Evolutionary conservation across 2,113 vertebrate genomes (phyloP).

Genomic region (Gopherus flavomarginatus): DNA sequence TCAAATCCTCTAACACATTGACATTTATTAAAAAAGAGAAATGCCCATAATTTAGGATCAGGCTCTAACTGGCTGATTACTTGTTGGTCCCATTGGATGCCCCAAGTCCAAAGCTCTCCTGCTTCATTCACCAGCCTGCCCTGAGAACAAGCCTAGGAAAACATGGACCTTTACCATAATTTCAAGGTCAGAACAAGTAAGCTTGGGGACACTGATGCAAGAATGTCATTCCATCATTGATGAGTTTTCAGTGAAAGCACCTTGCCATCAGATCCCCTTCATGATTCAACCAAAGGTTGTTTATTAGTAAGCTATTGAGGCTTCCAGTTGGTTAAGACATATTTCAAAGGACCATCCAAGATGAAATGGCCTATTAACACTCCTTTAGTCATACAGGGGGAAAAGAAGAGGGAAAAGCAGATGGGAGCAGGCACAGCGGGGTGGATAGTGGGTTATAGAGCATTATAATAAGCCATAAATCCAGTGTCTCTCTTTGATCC

Average conservation of each 20-base stretch:
- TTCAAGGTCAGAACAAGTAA: neutral
- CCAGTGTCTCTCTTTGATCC: neutral
- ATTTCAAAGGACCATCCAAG: neutral
- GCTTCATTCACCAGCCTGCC: neutral
- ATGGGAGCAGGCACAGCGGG: neutral
- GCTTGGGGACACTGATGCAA: neutral
- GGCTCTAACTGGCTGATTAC: neutral
- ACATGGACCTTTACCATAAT: neutral
- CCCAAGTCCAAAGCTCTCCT: neutral
- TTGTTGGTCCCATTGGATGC: neutral
- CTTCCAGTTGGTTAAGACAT: neutral
- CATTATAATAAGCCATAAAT: neutral
- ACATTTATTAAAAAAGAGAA: neutral
- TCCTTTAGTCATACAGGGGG: neutral
- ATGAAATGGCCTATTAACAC: neutral
- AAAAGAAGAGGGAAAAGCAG: neutral
- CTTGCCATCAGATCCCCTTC: neutral
- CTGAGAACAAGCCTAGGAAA: neutral
- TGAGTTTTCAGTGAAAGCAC: neutral
- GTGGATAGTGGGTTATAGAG: neutral
- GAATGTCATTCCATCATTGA: neutral
- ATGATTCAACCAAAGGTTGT: neutral
- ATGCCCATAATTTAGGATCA: neutral
- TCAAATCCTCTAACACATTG: neutral
- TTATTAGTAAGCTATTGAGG: neutral